Evolutionary conservation across 2,797 vertebrate genomes (phyloP).

Genomic region (Schizopygopsis pylzovi): DNA sequence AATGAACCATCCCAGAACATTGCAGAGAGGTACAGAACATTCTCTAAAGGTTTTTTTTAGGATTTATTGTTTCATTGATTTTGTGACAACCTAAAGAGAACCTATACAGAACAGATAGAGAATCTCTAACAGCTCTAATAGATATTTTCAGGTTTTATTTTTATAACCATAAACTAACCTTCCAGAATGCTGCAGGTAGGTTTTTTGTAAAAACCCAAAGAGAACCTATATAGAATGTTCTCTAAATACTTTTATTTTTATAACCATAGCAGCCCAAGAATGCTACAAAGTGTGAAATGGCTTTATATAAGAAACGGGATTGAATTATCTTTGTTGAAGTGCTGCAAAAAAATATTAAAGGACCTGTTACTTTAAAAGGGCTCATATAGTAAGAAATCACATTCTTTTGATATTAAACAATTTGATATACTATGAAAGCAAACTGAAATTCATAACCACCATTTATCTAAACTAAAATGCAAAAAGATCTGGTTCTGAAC

Average conservation of each 20-base stretch:
- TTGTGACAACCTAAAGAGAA: neutral
- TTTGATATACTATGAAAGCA: neutral
- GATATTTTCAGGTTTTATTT: neutral
- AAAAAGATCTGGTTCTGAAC: neutral
- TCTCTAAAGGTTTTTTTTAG: neutral
- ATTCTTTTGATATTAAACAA: neutral
- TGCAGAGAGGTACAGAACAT: neutral
- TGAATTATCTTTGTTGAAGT: neutral
- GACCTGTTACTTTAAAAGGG: no score
- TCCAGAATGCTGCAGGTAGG: neutral
- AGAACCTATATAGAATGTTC: no score
- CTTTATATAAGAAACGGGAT: neutral
- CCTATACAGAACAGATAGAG: neutral
- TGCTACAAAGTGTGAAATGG: neutral
- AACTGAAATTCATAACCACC: neutral
- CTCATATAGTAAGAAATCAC: neutral
- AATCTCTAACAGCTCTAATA: neutral
- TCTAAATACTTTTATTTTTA: no score
- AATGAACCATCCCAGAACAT: neutral
- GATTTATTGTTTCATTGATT: no score
- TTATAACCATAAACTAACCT: neutral
- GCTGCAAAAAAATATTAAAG: neutral
- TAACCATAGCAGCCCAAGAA: neutral
- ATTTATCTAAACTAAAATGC: neutral
- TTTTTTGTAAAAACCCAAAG: no score